Evolutionary conservation across 2,888 invertebrate genomes (phyloP), one percentile per base, ranked within the genome.

Genomic region (Hydropsyche betteni): DNA sequence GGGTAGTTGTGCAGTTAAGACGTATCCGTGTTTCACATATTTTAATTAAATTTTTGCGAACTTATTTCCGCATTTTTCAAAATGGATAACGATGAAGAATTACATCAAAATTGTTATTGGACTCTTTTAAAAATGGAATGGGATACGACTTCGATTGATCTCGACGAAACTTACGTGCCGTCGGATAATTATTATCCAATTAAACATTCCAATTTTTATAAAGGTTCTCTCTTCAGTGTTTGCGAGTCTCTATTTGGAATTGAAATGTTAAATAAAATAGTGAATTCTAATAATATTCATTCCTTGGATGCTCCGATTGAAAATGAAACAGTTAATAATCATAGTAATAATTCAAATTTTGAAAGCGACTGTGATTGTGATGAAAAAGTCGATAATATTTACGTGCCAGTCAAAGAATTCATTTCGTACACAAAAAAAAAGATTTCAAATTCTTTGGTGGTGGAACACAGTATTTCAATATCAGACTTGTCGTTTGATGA

Each of bases 71-170:
- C 44, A 44, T 24, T 24, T 24, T 24, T 24, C 24, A 64, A 10
- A 36, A 64, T 64, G 64, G 64, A 64, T 24, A n/a, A 4, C 10
- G 64, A 64, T 4, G 64, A 64, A 6, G 12, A 12, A 34, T 24
- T 64, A 12, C 5, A 34, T 10, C 34, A 64, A 7, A 64, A 64
- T 36, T 64, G 5, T 64, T 86, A 83, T 81, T 88, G 87, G 88
- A 82, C 83, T 78, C 82, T 84, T 69, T 82, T 88, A 81, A 86
- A 86, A 79, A 81, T 83, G 38, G 58, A 84, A 53, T 88, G 87
- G 87, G 81, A 83, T 53, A 84, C 85, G 3, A 84, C 85, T 10
- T 64, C 74, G 4, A 68, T 78, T 5, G 79, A 79, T 73, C 69
- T 80, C 14, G 78, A 79, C 12, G 75, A 75, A 5, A 71, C 53